Evolutionary conservation across 2,888 invertebrate species (phyloP), one percentile per base, ranked within the genome.

Genomic region (Erebia aethiops): DNA sequence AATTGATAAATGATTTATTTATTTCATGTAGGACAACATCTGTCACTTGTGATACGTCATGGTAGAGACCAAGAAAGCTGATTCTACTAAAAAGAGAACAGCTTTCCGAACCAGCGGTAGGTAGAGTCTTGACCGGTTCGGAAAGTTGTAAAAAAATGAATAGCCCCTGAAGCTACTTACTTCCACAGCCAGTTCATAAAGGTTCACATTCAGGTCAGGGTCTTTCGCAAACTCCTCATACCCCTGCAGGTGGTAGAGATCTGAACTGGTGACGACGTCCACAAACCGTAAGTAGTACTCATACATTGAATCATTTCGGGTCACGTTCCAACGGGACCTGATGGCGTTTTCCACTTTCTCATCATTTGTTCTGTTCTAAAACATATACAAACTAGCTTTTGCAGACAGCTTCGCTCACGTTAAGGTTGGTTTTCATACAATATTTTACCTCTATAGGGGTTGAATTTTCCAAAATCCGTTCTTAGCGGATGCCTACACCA

Each of bases 221-320:
- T 92, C 88, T 1, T 87, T 81, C 1, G 77, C 78, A 74, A 88
- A 94, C 70, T 87, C 81, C 68, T 83, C 76, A 73, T 89, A 93
- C 0, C 74, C 81, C 0, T 84, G 76, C 52, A 94, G 80, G 56
- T 90, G 82, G 69, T 87, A 85, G 66, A 94, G 80, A 51, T 90
- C 87, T 0, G 91, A 84, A 74, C 91, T 88, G 2, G 88, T 87
- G 0, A 94, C 87, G 0, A 83, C 82, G 8, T 77, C 74, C 0
- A 94, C 84, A 71, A 94, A 94, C 0, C 81, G 78, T 21, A 77
- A 77, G 75, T 93, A 94, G 75, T 92, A 90, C 0, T 77, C 73
- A 57, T 86, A 94, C 60, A 84, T 81, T 0, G 81, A 78, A 14
- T 91, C 84, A 0, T 73, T 71, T 0, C 82, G 77, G 0, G 79